These are phyloP conservation scores for Margaritifera margaritifera DNA, from an alignment of 2,888 invertebrate genomes.

Conservation along the genomic window DNA sequence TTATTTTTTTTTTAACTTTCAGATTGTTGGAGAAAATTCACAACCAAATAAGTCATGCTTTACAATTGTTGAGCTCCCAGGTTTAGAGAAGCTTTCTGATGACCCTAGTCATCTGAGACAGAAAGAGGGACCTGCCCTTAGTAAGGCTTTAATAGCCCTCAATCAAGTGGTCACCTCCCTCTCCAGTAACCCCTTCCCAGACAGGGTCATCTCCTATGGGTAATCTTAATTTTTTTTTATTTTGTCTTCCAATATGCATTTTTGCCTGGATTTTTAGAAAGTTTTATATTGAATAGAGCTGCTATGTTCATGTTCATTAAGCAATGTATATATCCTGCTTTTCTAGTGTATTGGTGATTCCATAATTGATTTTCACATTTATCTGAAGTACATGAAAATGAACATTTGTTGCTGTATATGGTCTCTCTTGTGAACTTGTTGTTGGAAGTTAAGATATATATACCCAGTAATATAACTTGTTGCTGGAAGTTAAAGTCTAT, in stretches of 20 bases:
- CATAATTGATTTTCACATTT: too few relatives aligned
- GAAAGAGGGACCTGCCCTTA: slow-evolving; percentile 61
- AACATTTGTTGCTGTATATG: too few relatives aligned
- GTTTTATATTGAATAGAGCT: too few relatives aligned
- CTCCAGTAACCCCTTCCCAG: slow-evolving; percentile 61
- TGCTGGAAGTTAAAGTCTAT: too few relatives aligned
- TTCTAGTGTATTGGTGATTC: too few relatives aligned
- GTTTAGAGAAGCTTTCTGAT: slow-evolving; percentile 61
- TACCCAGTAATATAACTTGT: too few relatives aligned
- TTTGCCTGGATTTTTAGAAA: neutral
- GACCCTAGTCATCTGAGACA: slow-evolving; percentile 53
- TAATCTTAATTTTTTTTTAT: slow-evolving; percentile 18
- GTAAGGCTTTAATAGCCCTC: slow-evolving; percentile 57
- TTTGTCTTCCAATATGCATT: neutral
- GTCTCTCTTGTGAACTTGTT: too few relatives aligned
- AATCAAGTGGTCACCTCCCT: slow-evolving; percentile 61
- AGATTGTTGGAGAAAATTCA: slow-evolving; percentile 58
- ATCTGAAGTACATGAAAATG: too few relatives aligned
- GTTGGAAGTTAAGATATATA: too few relatives aligned
- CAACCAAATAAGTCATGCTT: slow-evolving; percentile 64
- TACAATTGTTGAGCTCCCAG: slow-evolving; percentile 65
- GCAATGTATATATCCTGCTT: too few relatives aligned
- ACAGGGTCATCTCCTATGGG: slow-evolving; percentile 68
- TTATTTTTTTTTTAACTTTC: slow-evolving; percentile 16
- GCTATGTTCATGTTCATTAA: too few relatives aligned